Evolutionary conservation across 1,140 invertebrate genomes (phyloP), one percentile per base, ranked within the genome.

Genomic region (Harpegnathos saltator): DNA sequence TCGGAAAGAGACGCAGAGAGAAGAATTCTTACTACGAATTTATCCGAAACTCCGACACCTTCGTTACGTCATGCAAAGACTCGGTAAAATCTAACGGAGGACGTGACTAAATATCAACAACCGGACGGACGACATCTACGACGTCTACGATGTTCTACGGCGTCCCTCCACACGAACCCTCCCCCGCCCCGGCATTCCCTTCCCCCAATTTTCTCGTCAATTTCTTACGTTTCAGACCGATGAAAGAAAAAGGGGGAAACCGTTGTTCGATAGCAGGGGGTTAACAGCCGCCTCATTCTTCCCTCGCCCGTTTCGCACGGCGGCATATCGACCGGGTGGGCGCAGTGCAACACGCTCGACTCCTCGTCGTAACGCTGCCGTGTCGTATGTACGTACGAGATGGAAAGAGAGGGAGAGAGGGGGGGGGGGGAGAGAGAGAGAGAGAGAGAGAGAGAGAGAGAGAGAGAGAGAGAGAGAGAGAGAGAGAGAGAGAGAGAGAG

Each of bases 281-380:
- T 69, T 69, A 81, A 81, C 12, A 81, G 65, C 68, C 65, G 68
- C 15, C 26, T 48, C 56, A 73, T 74, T 82, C 71, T 74, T 63
- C 63, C 24, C 48, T 82, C 80, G 72, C 44, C 72, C 72, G 59
- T 75, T 65, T 69, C 59, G 15, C 48, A 22, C 63, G 59, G 50
- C 22, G 50, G 58, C 29, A 24, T 74, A 74, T 82, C 81, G 71
- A 82, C 69, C 81, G 71, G 69, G 38, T 82, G 69, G 69, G 78
- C 58, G 66, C 78, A 72, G 66, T 82, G 69, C 71, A 75, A 82
- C 19, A 63, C 72, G 56, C 44, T 72, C 59, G 48, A 73, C 24
- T 50, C 78, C 24, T 59, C 65, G 69, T 71, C 44, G 50, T 69
- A 17, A 12, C 38, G 65, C 61, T 7, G 26, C 19, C 9, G 29